phyloP scores from a whole-genome alignment of 2,113 vertebrate species.

The Megaceryle maxima region DNA sequence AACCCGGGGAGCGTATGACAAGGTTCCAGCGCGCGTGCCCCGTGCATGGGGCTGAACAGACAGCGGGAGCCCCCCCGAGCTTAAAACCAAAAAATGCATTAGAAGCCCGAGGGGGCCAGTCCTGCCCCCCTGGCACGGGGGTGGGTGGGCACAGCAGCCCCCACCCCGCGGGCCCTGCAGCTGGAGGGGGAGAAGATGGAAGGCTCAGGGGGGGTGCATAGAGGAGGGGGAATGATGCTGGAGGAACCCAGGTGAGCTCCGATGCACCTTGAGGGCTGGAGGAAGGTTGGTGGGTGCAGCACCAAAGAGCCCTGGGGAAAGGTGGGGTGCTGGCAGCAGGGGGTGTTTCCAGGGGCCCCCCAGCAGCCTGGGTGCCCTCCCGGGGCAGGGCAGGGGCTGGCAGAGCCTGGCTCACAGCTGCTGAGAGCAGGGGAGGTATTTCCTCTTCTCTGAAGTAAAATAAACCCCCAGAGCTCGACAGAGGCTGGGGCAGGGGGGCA shows the following conservation, averaged over 20 bases:
- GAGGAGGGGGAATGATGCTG: not conserved
- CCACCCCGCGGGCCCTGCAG: not conserved
- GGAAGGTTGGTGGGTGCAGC: not conserved
- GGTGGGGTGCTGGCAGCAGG: not conserved
- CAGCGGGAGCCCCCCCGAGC: not conserved
- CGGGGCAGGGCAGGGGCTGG: not conserved
- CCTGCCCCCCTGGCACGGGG: not conserved
- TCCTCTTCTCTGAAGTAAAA: not conserved
- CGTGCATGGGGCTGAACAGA: not conserved
- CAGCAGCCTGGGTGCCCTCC: not conserved
- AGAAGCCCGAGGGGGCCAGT: not conserved
- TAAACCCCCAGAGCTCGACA: not conserved
- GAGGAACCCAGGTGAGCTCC: not conserved
- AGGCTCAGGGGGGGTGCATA: no score
- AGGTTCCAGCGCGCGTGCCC: not conserved
- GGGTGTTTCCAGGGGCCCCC: not conserved
- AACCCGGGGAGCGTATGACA: not conserved
- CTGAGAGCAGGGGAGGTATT: no score
- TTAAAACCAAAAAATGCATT: not conserved
- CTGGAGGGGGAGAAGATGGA: fast-evolving
- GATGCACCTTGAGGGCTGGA: no score
- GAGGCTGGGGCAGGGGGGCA: no score
- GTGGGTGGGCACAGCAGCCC: not conserved
- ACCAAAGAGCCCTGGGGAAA: not conserved
- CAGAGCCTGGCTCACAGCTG: no score